Evolutionary conservation across 1,140 invertebrate species (phyloP).

Genomic region (Drosophila pandora): DNA sequence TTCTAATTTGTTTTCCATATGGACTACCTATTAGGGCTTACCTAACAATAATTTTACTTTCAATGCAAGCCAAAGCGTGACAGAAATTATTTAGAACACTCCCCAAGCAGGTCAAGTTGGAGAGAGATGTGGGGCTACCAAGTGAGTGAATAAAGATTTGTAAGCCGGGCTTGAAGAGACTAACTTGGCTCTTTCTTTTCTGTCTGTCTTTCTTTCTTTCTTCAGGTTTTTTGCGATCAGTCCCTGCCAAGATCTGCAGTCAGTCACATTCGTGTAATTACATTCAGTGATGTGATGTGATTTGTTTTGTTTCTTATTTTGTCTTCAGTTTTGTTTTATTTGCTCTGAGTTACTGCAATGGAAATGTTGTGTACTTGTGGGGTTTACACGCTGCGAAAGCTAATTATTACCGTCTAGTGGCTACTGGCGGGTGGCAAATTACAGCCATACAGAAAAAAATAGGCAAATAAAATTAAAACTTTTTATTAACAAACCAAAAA

Average conservation of each 20-base stretch:
- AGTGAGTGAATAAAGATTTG: not conserved
- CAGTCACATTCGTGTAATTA: slow-evolving; percentile 33
- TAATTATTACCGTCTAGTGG: slow-evolving; percentile 28
- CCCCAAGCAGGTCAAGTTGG: slow-evolving; percentile 19
- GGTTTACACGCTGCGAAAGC: slow-evolving; percentile 46
- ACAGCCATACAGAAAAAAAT: slow-evolving; percentile 13
- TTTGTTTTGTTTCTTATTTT: slow-evolving; percentile 30
- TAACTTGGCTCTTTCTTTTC: slow-evolving; percentile 15
- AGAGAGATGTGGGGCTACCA: not conserved
- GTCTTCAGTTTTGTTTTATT: slow-evolving; percentile 37
- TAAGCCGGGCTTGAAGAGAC: slow-evolving; percentile 15
- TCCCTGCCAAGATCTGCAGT: slow-evolving; percentile 17
- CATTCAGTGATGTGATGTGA: slow-evolving; percentile 39
- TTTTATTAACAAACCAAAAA: not conserved
- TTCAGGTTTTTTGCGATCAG: not conserved
- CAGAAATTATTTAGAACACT: slow-evolving; percentile 46
- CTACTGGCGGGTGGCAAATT: slow-evolving; percentile 26
- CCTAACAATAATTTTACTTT: slow-evolving; percentile 33
- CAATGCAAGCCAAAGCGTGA: slow-evolving; percentile 39
- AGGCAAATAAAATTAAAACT: not conserved
- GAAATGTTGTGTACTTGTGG: slow-evolving; percentile 28
- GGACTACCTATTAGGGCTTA: slow-evolving; percentile 32
- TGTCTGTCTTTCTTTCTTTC: slow-evolving; percentile 11
- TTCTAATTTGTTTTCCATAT: slow-evolving; percentile 17
- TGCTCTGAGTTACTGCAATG: slow-evolving; percentile 24